A percentile compares a stretch with the other conserved stretches of the same genome.
phyloP scores from a whole-genome alignment of 2,113 vertebrate genomes.

The Hemicordylus capensis region DNA sequence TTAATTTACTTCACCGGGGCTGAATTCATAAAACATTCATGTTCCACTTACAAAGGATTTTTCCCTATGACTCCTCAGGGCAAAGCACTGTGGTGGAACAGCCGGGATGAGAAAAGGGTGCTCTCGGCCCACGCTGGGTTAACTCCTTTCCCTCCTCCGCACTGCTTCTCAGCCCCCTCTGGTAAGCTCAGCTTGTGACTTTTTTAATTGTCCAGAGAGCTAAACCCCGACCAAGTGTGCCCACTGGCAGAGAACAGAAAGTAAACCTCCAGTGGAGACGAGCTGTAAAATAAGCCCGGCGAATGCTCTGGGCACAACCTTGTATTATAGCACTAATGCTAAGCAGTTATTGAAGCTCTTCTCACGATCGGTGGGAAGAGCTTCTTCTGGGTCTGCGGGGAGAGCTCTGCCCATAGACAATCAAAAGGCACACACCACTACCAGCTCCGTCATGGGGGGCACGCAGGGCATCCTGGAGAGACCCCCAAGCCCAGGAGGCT shows the following conservation, averaged over 20 bases:
- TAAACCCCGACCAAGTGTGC: not conserved
- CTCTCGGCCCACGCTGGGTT: slow-evolving; percentile 12
- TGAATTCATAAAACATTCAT: slow-evolving; percentile 77
- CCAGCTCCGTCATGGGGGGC: too few species aligned
- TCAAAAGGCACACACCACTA: too few species aligned
- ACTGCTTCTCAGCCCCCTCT: not conserved
- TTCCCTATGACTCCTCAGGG: slow-evolving; percentile 66
- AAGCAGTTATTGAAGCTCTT: too few species aligned
- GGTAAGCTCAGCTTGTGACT: slow-evolving; percentile 2
- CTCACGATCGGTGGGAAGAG: too few species aligned
- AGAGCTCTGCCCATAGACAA: too few species aligned
- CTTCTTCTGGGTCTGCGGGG: too few species aligned
- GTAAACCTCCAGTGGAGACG: too few species aligned
- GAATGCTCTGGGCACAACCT: not conserved
- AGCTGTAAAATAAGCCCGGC: not conserved
- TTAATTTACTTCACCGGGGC: slow-evolving; percentile 74
- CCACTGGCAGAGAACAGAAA: too few species aligned
- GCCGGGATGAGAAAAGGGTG: slow-evolving; percentile 48
- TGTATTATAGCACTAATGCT: too few species aligned
- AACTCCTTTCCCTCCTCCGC: not conserved
- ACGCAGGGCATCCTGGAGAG: too few species aligned
- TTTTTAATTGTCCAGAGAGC: slow-evolving; percentile 41
- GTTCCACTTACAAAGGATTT: slow-evolving; percentile 70
- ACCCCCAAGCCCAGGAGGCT: too few species aligned
- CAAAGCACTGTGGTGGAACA: slow-evolving; percentile 53